A percentile compares a stretch with the other conserved stretches of the same genome.
Conservation (phyloP, 2,797 vertebrate genomes). For the Notolabrus celidotus region DNA sequence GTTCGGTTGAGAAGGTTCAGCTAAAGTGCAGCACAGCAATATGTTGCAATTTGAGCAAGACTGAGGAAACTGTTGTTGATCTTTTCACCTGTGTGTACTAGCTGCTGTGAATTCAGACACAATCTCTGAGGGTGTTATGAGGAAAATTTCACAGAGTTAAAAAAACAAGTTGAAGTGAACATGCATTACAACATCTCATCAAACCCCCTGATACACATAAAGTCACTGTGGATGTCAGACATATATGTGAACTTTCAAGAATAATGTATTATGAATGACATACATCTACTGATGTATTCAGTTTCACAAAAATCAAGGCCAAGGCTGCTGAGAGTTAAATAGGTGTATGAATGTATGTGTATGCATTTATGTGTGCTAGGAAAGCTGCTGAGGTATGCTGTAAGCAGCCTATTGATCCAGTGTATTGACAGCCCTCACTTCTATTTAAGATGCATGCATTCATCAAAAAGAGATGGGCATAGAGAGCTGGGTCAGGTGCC, state of each 20-base stretch:
- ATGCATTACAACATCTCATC: neutral
- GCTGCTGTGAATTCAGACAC: no score
- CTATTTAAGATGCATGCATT: slow-evolving; percentile 63
- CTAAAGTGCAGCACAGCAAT: no score
- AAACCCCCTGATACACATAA: neutral
- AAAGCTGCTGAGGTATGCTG: slow-evolving; percentile 43
- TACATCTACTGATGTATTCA: slow-evolving; percentile 1
- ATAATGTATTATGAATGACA: neutral
- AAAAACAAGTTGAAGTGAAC: neutral
- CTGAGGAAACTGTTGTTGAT: no score
- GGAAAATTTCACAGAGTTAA: no score
- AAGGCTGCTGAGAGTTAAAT: neutral
- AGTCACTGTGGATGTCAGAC: neutral
- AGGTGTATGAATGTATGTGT: neutral
- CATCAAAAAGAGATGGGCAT: slow-evolving; percentile 51
- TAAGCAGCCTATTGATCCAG: slow-evolving; percentile 45
- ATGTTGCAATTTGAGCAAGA: no score
- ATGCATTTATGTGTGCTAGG: neutral
- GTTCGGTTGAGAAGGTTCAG: no score
- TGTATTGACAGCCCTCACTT: slow-evolving; percentile 63
- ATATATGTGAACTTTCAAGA: neutral
- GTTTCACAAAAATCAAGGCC: slow-evolving; percentile 21
- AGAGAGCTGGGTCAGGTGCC: neutral
- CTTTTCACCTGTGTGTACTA: no score
- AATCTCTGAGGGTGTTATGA: no score